phyloP scores from a whole-genome alignment of 2,797 vertebrate species.

The Anolis apletophallus region DNA sequence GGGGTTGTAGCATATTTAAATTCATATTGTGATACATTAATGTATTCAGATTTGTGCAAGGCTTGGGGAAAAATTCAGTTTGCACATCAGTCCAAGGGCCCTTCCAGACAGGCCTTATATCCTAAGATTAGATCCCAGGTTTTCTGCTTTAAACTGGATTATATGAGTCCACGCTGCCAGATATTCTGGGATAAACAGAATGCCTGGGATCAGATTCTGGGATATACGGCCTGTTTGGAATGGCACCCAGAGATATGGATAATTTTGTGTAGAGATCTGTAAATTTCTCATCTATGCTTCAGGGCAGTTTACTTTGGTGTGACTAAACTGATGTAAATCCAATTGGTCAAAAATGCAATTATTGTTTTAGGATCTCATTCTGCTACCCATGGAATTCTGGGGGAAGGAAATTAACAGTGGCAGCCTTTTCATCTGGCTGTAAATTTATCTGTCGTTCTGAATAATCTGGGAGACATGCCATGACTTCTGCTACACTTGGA shows the following conservation, averaged over 20 bases:
- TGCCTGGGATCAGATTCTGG: no score
- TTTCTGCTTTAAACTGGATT: no score
- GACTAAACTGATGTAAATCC: background rate
- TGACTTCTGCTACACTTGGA: background rate
- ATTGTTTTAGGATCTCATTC: background rate
- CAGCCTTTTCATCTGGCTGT: background rate
- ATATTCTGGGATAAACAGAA: no score
- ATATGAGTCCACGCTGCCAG: no score
- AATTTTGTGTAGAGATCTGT: background rate
- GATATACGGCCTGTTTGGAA: no score
- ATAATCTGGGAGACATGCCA: background rate
- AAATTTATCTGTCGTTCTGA: constrained; percentile 15
- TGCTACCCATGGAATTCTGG: background rate
- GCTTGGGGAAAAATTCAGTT: no score
- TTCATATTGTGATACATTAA: no score
- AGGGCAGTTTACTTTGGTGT: background rate
- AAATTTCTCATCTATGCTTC: background rate
- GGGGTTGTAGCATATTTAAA: no score
- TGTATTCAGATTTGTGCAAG: no score
- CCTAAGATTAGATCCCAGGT: no score
- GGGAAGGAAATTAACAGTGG: background rate
- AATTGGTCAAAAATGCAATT: background rate
- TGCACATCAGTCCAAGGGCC: no score
- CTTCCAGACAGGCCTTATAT: no score
- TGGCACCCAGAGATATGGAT: background rate